A percentile compares a stretch with the other conserved stretches of the same genome.
These are phyloP conservation scores for Timandra comae DNA, from an alignment of 2,888 invertebrate species.

Conservation along the genomic window DNA sequence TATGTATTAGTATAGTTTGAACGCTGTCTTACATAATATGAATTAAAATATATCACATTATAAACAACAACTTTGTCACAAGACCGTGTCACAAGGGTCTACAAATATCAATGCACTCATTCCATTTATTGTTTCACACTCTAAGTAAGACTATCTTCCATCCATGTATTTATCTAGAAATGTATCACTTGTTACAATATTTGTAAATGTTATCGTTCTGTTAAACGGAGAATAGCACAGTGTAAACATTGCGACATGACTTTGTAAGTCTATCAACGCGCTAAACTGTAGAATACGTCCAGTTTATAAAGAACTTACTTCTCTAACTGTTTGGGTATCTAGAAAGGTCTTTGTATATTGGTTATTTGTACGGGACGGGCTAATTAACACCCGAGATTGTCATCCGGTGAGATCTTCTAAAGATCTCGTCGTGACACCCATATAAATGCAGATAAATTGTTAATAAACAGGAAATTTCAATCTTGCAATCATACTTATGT, in stretches of 20 bases:
- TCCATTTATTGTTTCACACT: too few relatives aligned
- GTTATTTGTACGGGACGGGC: neutral
- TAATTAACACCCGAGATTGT: neutral
- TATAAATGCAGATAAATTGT: neutral
- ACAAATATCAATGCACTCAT: too few relatives aligned
- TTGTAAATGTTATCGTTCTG: slow-evolving; percentile 3
- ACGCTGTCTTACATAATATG: too few relatives aligned
- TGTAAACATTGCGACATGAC: slow-evolving; percentile 3
- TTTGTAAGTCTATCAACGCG: neutral
- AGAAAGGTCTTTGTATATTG: neutral
- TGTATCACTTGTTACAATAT: neutral
- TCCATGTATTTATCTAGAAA: neutral
- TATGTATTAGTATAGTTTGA: too few relatives aligned
- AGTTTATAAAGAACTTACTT: neutral
- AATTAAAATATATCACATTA: too few relatives aligned
- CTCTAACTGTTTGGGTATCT: neutral
- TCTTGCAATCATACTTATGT: too few relatives aligned
- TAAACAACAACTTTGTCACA: too few relatives aligned
- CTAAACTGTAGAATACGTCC: neutral
- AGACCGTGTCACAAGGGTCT: too few relatives aligned
- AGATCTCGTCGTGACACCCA: neutral
- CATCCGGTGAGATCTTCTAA: neutral
- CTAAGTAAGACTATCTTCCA: too few relatives aligned
- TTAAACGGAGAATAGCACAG: neutral
- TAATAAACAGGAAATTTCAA: neutral